A percentile compares a stretch with the other conserved stretches of the same genome.
Evolutionary conservation across 2,113 vertebrate genomes (phyloP).

Genomic region (Hoplias malabaricus): DNA sequence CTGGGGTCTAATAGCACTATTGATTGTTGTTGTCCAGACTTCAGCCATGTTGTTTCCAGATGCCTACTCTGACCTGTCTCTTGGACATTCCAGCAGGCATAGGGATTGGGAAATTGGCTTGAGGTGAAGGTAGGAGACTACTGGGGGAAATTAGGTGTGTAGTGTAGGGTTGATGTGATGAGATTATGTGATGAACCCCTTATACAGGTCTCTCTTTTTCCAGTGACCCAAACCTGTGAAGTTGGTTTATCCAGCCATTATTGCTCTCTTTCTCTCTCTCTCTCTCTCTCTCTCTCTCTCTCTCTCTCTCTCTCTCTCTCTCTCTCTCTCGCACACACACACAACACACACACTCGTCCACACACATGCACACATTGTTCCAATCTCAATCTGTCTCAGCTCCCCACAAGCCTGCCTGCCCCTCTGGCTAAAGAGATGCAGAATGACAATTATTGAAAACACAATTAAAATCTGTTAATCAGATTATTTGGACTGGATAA

Average conservation of each 20-base stretch:
- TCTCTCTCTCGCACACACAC: not conserved
- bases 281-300: conserved; percentile 13
- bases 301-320: conserved; percentile 8
- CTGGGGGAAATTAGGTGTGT: conserved; percentile 67
- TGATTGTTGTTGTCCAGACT: conserved; percentile 39
- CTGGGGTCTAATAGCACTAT: conserved; percentile 36
- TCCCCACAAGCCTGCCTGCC: conserved; percentile 29
- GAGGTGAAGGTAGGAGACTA: conserved; percentile 19
- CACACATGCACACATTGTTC: conserved; percentile 16
- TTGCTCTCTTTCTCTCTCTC: not conserved
- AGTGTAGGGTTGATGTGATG: conserved; percentile 71
- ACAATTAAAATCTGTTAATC: conserved; percentile 73
- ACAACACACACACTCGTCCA: conserved; percentile 14
- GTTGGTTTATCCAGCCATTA: conserved; percentile 26
- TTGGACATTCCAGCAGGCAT: conserved; percentile 27
- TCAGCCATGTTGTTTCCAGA: conserved; percentile 42
- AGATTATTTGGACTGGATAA: conserved; percentile 69
- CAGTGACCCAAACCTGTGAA: conserved; percentile 49
- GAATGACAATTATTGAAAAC: conserved; percentile 74
- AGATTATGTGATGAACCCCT: conserved; percentile 70
- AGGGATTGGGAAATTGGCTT: conserved; percentile 18
- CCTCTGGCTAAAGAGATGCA: conserved; percentile 59
- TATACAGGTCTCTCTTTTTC: conserved; percentile 60
- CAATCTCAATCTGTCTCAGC: conserved; percentile 32
- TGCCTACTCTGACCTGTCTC: conserved; percentile 30